phyloP scores from a whole-genome alignment of 2,888 invertebrate species.

The Oxycera nigricornis region DNA sequence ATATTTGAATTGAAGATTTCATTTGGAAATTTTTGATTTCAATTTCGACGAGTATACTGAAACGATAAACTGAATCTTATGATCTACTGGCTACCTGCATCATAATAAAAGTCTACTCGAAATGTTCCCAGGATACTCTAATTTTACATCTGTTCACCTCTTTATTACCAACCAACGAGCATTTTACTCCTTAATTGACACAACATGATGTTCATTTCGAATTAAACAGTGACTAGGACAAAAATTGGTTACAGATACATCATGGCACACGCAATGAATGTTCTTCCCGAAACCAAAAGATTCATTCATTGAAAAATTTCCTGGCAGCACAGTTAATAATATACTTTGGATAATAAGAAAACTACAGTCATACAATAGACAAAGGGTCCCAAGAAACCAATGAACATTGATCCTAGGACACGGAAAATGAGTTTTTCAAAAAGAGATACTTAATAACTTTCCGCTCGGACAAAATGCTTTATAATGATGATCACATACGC shows the following conservation, averaged over 20 bases:
- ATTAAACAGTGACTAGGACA: constrained; percentile 1
- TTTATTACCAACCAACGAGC: constrained; percentile 6
- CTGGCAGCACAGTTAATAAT: constrained; percentile 4
- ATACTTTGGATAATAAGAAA: constrained; percentile 9
- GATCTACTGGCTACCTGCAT: too few species aligned
- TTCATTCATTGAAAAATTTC: background rate
- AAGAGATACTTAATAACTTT: background rate
- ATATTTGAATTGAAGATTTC: too few species aligned
- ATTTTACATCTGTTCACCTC: background rate
- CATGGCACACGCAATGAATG: background rate
- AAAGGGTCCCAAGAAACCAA: too few species aligned
- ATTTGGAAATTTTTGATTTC: too few species aligned
- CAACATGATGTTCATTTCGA: constrained; percentile 7
- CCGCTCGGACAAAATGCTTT: background rate
- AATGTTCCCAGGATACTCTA: background rate
- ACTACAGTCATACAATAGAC: background rate
- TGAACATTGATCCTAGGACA: too few species aligned
- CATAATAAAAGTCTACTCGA: too few species aligned
- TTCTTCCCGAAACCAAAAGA: background rate
- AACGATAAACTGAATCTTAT: too few species aligned
- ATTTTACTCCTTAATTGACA: background rate
- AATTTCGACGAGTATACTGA: too few species aligned
- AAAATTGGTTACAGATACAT: constrained; percentile 4
- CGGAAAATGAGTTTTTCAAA: background rate
- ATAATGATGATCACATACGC: constrained; percentile 1